These are phyloP conservation scores for Pseudococcus longispinus DNA, from an alignment of 2,888 invertebrate species.

Conservation along the genomic window DNA sequence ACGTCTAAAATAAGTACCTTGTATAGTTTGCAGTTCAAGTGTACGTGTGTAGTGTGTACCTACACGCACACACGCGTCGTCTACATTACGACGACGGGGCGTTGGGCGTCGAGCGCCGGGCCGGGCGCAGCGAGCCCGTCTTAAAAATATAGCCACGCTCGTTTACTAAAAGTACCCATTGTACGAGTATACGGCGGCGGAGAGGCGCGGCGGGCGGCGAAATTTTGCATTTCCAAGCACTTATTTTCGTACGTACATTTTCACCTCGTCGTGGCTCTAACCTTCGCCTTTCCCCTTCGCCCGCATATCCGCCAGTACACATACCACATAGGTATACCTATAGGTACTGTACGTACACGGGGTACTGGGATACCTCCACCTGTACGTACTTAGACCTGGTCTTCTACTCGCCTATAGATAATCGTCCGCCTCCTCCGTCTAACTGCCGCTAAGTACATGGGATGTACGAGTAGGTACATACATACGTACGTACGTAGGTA, in stretches of 20 bases:
- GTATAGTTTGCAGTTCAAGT: constrained; percentile 41
- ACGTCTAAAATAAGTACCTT: constrained; percentile 54
- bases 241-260: constrained; percentile 2
- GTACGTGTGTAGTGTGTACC: neutral
- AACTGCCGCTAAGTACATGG: too few relatives aligned
- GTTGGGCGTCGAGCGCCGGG: neutral
- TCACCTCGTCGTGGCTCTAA: neutral
- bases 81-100: neutral
- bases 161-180: constrained; percentile 38
- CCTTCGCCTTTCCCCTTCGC: neutral
- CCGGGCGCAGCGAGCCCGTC: neutral
- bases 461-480: too few relatives aligned
- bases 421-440: too few relatives aligned
- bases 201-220: neutral
- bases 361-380: too few relatives aligned
- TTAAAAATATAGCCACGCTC: constrained; percentile 20
- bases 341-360: too few relatives aligned
- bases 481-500: too few relatives aligned
- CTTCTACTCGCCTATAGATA: too few relatives aligned
- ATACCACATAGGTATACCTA: too few relatives aligned
- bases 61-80: neutral
- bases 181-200: neutral
- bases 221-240: constrained; percentile 40
- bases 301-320: too few relatives aligned
- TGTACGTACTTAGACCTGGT: too few relatives aligned